Conservation (phyloP, 2,113 vertebrate genomes). For the Tapirus terrestris region DNA sequence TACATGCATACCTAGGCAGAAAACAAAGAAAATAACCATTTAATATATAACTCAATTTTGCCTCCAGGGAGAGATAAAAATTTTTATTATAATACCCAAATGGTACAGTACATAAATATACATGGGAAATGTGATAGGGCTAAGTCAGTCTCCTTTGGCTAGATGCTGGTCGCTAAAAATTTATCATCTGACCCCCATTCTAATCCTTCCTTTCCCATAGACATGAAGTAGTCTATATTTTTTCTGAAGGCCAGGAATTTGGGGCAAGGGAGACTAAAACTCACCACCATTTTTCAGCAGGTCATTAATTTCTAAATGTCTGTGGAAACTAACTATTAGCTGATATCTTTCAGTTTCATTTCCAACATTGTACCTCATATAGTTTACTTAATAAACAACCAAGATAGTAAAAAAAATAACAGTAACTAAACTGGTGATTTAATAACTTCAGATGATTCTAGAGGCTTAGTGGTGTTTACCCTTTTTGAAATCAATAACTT, state of each 20-base stretch:
- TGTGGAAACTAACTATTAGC: slow-evolving; percentile 49
- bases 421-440: slow-evolving; percentile 61
- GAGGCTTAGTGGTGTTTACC: slow-evolving; percentile 48
- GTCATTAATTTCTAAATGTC: slow-evolving; percentile 64
- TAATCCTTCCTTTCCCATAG: slow-evolving; percentile 49
- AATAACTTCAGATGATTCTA: slow-evolving; percentile 69
- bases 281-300: slow-evolving; percentile 56
- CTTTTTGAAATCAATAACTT: slow-evolving; percentile 74
- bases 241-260: slow-evolving; percentile 63
- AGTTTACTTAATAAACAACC: slow-evolving; percentile 60
- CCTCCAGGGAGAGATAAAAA: slow-evolving; percentile 76
- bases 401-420: slow-evolving; percentile 43
- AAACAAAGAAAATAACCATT: slow-evolving; percentile 80
- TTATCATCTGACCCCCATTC: slow-evolving; percentile 47
- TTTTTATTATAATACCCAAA: slow-evolving; percentile 76
- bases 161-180: slow-evolving; percentile 64
- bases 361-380: slow-evolving; percentile 17
- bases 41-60: slow-evolving; percentile 79
- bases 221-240: slow-evolving; percentile 53
- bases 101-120: slow-evolving; percentile 75
- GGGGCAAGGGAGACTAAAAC: slow-evolving; percentile 35
- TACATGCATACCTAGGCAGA: slow-evolving; percentile 82
- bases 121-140: slow-evolving; percentile 49
- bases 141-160: slow-evolving; percentile 51
- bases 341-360: slow-evolving; percentile 36